Evolutionary conservation across 2,113 vertebrate genomes (phyloP).

Genomic region (Pteronura brasiliensis): DNA sequence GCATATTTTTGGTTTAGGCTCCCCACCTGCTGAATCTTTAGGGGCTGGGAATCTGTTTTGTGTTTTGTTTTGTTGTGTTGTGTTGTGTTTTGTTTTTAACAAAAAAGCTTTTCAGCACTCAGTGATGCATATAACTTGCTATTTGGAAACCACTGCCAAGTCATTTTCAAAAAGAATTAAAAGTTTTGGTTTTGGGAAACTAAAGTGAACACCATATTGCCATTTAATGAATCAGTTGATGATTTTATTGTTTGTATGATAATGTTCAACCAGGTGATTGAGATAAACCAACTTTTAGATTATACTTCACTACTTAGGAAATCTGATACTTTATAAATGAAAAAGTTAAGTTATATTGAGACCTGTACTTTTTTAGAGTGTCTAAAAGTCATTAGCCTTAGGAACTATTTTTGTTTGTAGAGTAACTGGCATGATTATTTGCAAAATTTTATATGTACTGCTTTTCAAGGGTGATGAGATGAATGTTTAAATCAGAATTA

Average conservation of each 20-base stretch:
- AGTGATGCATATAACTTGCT: not conserved
- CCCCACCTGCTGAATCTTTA: not conserved
- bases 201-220: not conserved
- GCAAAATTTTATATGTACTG: not conserved
- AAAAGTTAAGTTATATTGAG: not conserved
- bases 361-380: not conserved
- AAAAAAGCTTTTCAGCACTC: not conserved
- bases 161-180: not conserved
- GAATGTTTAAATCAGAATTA: not conserved
- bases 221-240: not conserved
- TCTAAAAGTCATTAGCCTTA: not conserved
- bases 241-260: slow-evolving; percentile 21
- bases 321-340: not conserved
- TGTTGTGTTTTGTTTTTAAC: not conserved
- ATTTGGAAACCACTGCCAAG: not conserved
- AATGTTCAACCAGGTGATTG: not conserved
- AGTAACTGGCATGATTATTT: not conserved
- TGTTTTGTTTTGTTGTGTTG: not conserved
- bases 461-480: not conserved
- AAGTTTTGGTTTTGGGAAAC: not conserved
- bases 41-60: not conserved
- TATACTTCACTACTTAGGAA: not conserved
- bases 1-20: not conserved
- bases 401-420: not conserved
- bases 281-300: not conserved